These are phyloP conservation scores for Mylabris phalerata DNA, from an alignment of 1,140 invertebrate species.

Conservation along the genomic window DNA sequence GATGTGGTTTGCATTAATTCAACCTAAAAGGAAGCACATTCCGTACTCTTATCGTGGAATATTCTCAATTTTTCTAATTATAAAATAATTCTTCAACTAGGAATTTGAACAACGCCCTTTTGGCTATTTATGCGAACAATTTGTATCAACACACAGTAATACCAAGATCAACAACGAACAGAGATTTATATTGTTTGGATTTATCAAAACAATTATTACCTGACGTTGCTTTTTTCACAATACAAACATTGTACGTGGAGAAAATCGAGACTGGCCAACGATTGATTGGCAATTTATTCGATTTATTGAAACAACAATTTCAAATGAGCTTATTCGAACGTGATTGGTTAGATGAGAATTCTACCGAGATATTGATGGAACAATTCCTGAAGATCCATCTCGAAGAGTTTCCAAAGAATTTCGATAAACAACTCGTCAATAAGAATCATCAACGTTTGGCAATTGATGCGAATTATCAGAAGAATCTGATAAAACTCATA, in stretches of 20 bases:
- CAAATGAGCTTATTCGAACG: not conserved
- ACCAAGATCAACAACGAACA: slow-evolving; percentile 2
- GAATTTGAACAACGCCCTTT: slow-evolving; percentile 15
- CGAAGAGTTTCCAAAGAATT: too few species aligned
- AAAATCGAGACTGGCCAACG: not conserved
- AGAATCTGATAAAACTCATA: too few species aligned
- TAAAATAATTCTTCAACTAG: not conserved
- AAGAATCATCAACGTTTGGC: too few species aligned
- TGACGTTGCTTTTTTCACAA: slow-evolving; percentile 8
- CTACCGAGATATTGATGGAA: not conserved
- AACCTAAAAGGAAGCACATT: not conserved
- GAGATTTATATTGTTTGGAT: slow-evolving; percentile 16
- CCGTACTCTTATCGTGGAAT: not conserved
- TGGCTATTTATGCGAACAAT: slow-evolving; percentile 18
- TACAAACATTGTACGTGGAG: not conserved
- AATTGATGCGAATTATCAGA: slow-evolving; percentile 6
- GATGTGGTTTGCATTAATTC: not conserved
- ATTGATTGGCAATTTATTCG: slow-evolving; percentile 3
- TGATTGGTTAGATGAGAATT: slow-evolving; percentile 14
- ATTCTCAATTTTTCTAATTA: slow-evolving; percentile 1
- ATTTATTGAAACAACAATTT: slow-evolving; percentile 10
- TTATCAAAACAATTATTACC: slow-evolving; percentile 17
- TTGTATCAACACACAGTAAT: slow-evolving; percentile 22
- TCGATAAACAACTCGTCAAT: too few species aligned
- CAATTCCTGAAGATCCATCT: slow-evolving; percentile 7